Conservation (phyloP, 2,113 vertebrate genomes). For the Xenopus laevis region DNA sequence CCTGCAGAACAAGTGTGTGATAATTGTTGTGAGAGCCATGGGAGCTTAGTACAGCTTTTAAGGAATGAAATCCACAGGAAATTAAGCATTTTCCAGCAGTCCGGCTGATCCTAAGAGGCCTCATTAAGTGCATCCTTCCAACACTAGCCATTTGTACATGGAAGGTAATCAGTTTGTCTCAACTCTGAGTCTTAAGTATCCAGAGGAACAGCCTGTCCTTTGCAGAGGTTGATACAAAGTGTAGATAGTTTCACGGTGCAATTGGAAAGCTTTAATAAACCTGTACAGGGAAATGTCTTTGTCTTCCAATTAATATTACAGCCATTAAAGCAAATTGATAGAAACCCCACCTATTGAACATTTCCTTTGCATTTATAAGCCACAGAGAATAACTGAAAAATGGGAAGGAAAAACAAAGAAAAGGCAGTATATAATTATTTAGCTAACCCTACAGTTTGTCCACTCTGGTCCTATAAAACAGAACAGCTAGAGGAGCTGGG, state of each 20-base stretch:
- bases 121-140: slow-evolving; percentile 69
- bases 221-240: slow-evolving; percentile 9
- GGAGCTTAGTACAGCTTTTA: slow-evolving; percentile 64
- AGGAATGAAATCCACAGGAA: slow-evolving; percentile 69
- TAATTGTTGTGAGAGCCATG: slow-evolving; percentile 77
- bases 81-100: slow-evolving; percentile 64
- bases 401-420: too few species aligned
- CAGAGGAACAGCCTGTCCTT: slow-evolving; percentile 52
- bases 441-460: too few species aligned
- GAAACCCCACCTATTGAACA: too few species aligned
- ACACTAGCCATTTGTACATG: slow-evolving; percentile 51
- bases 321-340: too few species aligned
- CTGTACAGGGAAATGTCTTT: background rate
- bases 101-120: slow-evolving; percentile 69
- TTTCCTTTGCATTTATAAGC: too few species aligned
- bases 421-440: too few species aligned
- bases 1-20: slow-evolving; percentile 75
- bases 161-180: slow-evolving; percentile 45
- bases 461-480: too few species aligned
- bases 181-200: slow-evolving; percentile 54
- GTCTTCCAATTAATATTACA: background rate
- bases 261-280: slow-evolving; percentile 42
- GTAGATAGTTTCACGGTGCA: slow-evolving; percentile 43
- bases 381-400: too few species aligned
- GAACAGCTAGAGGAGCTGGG: too few species aligned